Evolutionary conservation across 2,888 invertebrate species (phyloP).

Genomic region (Philereme vetulata): DNA sequence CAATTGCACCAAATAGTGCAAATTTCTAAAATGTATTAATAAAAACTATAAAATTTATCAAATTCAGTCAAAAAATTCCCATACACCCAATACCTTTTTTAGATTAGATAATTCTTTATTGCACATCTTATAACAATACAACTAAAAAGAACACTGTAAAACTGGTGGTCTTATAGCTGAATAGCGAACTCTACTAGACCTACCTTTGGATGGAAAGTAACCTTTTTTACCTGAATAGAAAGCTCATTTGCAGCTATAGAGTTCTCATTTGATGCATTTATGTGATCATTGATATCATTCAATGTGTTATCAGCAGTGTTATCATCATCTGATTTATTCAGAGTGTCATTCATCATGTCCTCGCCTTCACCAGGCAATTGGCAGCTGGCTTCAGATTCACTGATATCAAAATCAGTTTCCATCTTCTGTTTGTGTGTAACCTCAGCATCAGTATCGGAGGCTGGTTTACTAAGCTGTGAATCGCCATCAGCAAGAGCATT

Average conservation of each 20-base stretch:
- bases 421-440: conserved; percentile 55
- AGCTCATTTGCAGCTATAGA: conserved; percentile 17
- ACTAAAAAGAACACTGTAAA: too few relatives aligned
- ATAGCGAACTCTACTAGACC: too few relatives aligned
- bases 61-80: too few relatives aligned
- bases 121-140: too few relatives aligned
- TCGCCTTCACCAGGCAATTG: conserved; percentile 43
- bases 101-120: too few relatives aligned
- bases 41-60: too few relatives aligned
- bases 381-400: conserved; percentile 49
- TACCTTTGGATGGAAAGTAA: too few relatives aligned
- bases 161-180: too few relatives aligned
- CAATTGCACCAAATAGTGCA: too few relatives aligned
- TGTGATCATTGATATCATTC: conserved; percentile 30
- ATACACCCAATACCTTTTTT: neutral
- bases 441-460: conserved; percentile 66
- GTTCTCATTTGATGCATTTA: conserved; percentile 24
- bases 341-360: conserved; percentile 21
- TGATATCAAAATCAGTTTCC: conserved; percentile 51
- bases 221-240: conserved; percentile 10
- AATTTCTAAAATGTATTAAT: too few relatives aligned
- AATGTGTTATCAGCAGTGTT: conserved; percentile 33
- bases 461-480: conserved; percentile 65
- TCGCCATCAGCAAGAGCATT: conserved; percentile 71
- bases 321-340: conserved; percentile 44